Evolutionary conservation across 1,140 invertebrate genomes (phyloP).

Genomic region (Lethocerus indicus): DNA sequence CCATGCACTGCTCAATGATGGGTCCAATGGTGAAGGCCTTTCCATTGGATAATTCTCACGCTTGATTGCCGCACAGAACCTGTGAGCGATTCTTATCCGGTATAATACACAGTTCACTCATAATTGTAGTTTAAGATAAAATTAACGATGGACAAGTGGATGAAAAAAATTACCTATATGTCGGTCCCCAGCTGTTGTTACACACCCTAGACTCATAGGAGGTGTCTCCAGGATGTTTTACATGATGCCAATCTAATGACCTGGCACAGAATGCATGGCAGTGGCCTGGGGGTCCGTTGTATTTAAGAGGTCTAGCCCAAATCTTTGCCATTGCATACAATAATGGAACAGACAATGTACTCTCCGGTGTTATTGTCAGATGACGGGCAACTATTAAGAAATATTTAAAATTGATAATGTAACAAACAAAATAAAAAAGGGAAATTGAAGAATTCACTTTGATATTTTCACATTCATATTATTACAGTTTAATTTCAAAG

Average conservation of each 20-base stretch:
- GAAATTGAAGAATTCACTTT: not conserved
- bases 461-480: not conserved
- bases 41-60: slow-evolving; percentile 66
- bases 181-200: too few relatives aligned
- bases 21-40: slow-evolving; percentile 19
- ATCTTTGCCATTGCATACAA: slow-evolving; percentile 40
- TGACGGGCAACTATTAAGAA: slow-evolving; percentile 21
- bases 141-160: not conserved
- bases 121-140: too few relatives aligned
- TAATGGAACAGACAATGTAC: slow-evolving; percentile 42
- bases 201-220: slow-evolving; percentile 32
- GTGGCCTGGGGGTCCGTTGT: slow-evolving; percentile 18
- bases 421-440: not conserved
- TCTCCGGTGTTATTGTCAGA: slow-evolving; percentile 18
- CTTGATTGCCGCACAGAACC: slow-evolving; percentile 62
- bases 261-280: slow-evolving; percentile 38
- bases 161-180: too few relatives aligned
- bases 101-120: not conserved
- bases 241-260: slow-evolving; percentile 43
- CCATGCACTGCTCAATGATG: slow-evolving; percentile 15
- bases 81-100: slow-evolving; percentile 21
- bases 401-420: slow-evolving; percentile 5
- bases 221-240: slow-evolving; percentile 36
- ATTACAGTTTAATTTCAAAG: not conserved
- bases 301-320: slow-evolving; percentile 32